phyloP scores from a whole-genome alignment of 1,140 invertebrate genomes.

The Leptinotarsa lineolata region DNA sequence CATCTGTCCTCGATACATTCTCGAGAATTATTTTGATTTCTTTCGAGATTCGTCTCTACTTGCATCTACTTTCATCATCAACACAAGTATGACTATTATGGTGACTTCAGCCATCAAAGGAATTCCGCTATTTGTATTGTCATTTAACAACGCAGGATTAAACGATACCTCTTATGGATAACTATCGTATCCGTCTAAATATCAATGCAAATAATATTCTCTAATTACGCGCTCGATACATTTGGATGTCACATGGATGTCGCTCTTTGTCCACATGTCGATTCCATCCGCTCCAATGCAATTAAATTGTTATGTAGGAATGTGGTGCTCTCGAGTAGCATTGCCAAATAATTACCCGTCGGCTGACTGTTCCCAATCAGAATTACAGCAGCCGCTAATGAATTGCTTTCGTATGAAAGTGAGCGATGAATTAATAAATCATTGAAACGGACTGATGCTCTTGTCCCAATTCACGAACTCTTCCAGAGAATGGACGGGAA shows the following conservation, averaged over 20 bases:
- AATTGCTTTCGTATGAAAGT: background rate
- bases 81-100: too few relatives aligned
- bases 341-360: slow-evolving; percentile 5
- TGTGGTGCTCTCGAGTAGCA: background rate
- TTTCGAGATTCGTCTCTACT: too few relatives aligned
- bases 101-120: too few relatives aligned
- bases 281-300: background rate
- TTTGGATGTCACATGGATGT: background rate
- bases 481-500: too few relatives aligned
- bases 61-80: too few relatives aligned
- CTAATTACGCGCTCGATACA: background rate
- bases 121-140: too few relatives aligned
- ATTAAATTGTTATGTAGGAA: slow-evolving; percentile 4
- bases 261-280: background rate
- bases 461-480: background rate
- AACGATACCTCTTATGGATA: too few relatives aligned
- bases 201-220: background rate
- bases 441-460: background rate
- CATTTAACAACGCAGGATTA: too few relatives aligned
- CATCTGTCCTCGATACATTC: too few relatives aligned
- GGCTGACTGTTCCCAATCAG: background rate
- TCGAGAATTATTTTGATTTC: too few relatives aligned
- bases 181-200: background rate
- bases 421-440: background rate
- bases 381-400: background rate